Base-by-base conservation (phyloP, 1,140 invertebrate species). In the Pseudomyrmex pallidus region DNA sequence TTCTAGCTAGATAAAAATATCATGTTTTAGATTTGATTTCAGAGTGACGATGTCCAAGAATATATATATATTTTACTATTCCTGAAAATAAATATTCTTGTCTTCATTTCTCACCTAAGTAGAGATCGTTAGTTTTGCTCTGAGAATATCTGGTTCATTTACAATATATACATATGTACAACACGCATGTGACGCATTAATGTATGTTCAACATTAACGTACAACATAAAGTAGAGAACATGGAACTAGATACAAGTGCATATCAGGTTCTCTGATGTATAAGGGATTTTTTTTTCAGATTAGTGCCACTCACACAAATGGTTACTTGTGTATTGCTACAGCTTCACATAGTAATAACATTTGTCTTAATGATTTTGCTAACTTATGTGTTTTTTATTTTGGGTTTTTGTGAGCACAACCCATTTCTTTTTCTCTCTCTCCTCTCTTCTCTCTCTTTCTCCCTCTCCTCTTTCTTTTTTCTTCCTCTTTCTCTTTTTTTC, bases 271-370 rank as follows among this genome's bases (percentile, higher is more conserved):
- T 89, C 80, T 82, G 82, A 73, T 72, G 72, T 59, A 7, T 86
- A 82, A 74, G 66, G 50, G 68, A 82, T 61, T 70, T 46, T 84
- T 46, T 84, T 59, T 61, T 48, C 35, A 35, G n/a, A 78, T 87
- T 74, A 68, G n/a, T 86, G 78, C 70, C 54, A 87, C 59, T 85
- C 64, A 48, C n/a, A 72, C n/a, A 72, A 72, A 25, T 78, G 70
- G 77, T 25, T 90, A 74, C 20, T 74, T 89, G 86, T 88, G 82
- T 83, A 90, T 70, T 74, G 73, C 89, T 87, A 74, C 56, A 89
- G 89, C 89, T 90, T 90, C 54, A 74, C 84, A 82, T 83, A 90
- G 87, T 76, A 90, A 86, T 90, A 90, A 90, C 83, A 84, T 74
- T 35, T 82, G 85, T 83, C 50, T 90, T 86, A 46, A 87, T 66